Conservation (phyloP, 2,797 vertebrate species). For the Champsocephalus esox region DNA sequence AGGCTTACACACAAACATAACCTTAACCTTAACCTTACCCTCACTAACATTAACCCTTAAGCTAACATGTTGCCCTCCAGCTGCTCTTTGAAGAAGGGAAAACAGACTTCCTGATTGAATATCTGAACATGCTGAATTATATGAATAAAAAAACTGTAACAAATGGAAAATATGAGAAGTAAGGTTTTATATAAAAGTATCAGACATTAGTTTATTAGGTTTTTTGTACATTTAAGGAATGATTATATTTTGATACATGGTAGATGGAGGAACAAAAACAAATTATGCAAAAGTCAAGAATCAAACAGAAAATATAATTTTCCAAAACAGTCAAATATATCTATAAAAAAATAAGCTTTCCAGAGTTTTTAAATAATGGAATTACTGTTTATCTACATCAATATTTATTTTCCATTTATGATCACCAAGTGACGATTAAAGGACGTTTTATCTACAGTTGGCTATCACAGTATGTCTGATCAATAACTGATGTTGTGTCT, state of each 20-base stretch:
- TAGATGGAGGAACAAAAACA: not conserved
- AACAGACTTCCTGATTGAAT: not conserved
- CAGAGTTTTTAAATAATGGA: not conserved
- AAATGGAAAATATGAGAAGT: not conserved
- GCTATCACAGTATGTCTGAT: no score
- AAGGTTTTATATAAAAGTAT: no score
- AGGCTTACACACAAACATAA: not conserved
- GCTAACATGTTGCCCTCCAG: not conserved
- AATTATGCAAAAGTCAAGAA: not conserved
- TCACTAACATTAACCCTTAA: not conserved
- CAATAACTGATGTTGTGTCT: no score
- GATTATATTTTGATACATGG: not conserved
- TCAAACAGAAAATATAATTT: not conserved
- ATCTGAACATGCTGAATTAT: not conserved
- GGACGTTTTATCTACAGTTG: no score
- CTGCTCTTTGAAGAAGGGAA: not conserved
- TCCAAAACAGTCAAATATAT: no score
- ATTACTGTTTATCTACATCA: not conserved
- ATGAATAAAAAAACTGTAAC: not conserved
- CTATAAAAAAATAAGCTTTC: no score
- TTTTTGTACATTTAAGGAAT: not conserved
- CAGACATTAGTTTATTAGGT: not conserved
- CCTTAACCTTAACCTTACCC: no score
- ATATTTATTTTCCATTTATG: not conserved
- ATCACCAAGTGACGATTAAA: not conserved